Base-by-base conservation (phyloP, 2,888 invertebrate genomes). In the Pyrochroa serraticornis region DNA sequence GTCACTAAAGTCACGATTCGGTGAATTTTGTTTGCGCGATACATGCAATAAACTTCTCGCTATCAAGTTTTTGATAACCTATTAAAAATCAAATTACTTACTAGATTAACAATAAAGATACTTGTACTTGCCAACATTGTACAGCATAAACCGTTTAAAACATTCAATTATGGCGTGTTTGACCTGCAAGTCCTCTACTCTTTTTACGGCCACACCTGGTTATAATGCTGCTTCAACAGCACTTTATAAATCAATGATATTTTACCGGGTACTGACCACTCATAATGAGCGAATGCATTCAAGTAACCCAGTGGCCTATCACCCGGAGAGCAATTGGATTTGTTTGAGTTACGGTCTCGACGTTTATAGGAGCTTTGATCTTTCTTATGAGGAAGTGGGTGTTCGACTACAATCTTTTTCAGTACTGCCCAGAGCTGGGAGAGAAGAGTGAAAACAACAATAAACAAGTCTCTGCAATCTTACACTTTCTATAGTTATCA, bases 251-350 rank as follows among this genome's bases (percentile, higher is more conserved):
- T 68, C 66, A 65, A 54, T 60, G 51, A 60, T 63, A 64, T 60
- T 58, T 50, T 58, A 63, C 62, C 46, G 44, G 51, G 54, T 58
- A 52, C 57, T 66, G 64, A 62, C 65, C 62, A 58, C 60, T 65
- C 56, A 59, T 66, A 66, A 65, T 64, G 39, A 62, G 59, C 62
- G 55, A 58, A 59, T 66, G 60, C 64, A 64, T 62, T 63, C 64
- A 70, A 66, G 70, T 73, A 73, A 74, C 75, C 75, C 70, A 75
- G 72, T 75, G 73, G 72, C 75, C 75, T 75, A 72, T 73, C 73
- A 74, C 74, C 73, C 62, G 68, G 67, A 70, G 70, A 70, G 68
- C 66, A 64, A 68, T 68, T 65, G 64, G 66, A 66, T 71, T 70
- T 70, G 67, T 65, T 68, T 71, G 66, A 72, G 69, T 70, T 68